Evolutionary conservation across 23 tunicate species (phyloP), one percentile per base, ranked within the genome.

Genomic region (Halocynthia roretzi): DNA sequence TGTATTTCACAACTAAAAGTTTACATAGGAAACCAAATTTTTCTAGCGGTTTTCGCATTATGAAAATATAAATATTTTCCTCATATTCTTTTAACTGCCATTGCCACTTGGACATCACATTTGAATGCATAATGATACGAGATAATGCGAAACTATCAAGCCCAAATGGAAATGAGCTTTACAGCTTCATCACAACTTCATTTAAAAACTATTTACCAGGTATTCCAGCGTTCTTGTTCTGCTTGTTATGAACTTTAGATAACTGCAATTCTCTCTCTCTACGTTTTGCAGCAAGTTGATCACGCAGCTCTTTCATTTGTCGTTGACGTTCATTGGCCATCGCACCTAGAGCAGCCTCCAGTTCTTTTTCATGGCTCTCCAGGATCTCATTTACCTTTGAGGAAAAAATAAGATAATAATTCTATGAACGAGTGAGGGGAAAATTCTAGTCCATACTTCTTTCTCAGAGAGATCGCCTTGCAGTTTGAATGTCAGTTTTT

Each of bases 291-390:
- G 87, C 92, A 55, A 92, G 85, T 67, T 92, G 91, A 50, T 86
- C 87, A 70, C 84, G 77, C 61, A 92, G 80, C 61, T 86, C 92
- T 61, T 77, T 86, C 98, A 92, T 92, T 70, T 92, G 98, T 31
- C 87, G 76, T 6, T 61, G 54, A 23, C 90, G 56, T 73, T 92
- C 89, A 10, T 82, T 86, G 77, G 76, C 93, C 80, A 92, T 58
- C 0, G 86, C 91, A 6, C 85, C 87, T 22, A 92, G 82, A 12
- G 91, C 91, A 44, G 80, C 77, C 71, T 92, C 98, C 74, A 92
- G 56, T 18, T 86, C 98, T 23, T 61, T 73, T 58, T 87, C 91
- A 65, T 92, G 98, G 40, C 61, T 87, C 54, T 90, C 80, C 52
- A 92, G 76, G 8, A 90, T 69, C 8, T 65, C 63, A 21, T 81